Conservation (phyloP, 2,888 invertebrate genomes). For the Parnassius smintheus region DNA sequence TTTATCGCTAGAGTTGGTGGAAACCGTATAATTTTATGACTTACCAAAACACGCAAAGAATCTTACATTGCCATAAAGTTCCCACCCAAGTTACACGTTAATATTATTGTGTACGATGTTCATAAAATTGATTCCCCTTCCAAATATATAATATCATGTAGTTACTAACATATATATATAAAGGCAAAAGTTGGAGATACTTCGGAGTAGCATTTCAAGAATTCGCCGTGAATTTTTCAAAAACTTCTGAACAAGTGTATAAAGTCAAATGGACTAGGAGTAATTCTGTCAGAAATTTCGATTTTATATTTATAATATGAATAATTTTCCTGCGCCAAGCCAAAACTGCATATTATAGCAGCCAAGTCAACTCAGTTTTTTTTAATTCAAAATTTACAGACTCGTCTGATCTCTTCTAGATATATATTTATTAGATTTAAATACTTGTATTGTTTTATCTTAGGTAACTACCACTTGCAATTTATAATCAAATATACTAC, state of each 20-base stretch:
- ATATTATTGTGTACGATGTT: slow-evolving; percentile 29
- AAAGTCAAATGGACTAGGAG: slow-evolving; percentile 25
- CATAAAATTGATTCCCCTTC: slow-evolving; percentile 31
- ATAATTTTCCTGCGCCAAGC: slow-evolving; percentile 7
- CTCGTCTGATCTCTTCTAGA: too few species aligned
- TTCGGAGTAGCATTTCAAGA: slow-evolving; percentile 24
- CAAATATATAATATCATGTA: slow-evolving; percentile 15
- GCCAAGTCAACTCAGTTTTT: not conserved
- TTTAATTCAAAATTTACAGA: too few species aligned
- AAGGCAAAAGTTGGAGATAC: slow-evolving; percentile 21
- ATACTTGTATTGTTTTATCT: too few species aligned
- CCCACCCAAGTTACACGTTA: slow-evolving; percentile 23
- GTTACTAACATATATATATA: slow-evolving; percentile 8
- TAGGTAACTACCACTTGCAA: too few species aligned
- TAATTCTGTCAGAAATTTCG: slow-evolving; percentile 22
- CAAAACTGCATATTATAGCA: slow-evolving; percentile 10
- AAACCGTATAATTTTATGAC: slow-evolving; percentile 15
- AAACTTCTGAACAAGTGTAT: slow-evolving; percentile 25
- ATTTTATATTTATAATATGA: slow-evolving; percentile 20
- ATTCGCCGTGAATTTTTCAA: slow-evolving; percentile 23
- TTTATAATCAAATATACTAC: too few species aligned
- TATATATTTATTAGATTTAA: too few species aligned
- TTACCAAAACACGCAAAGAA: slow-evolving; percentile 36
- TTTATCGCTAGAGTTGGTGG: too few species aligned
- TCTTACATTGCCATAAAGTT: slow-evolving; percentile 33